Base-by-base conservation (phyloP, 2,888 invertebrate genomes). In the Hetaerina titia region DNA sequence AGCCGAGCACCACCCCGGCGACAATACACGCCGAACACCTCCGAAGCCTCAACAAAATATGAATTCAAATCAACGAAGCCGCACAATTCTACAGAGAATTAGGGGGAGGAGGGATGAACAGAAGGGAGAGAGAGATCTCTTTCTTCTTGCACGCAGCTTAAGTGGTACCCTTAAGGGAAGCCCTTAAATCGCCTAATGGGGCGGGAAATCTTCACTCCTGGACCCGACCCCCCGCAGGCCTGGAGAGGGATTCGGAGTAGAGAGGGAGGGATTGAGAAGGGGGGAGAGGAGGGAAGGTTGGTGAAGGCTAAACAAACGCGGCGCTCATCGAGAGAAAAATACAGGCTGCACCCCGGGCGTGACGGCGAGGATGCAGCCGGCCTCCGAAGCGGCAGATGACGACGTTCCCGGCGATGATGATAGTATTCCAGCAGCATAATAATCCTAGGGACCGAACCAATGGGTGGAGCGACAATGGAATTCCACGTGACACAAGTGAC, bases 231-330 rank as follows among this genome's bases (percentile, higher is more conserved):
- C 69, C 69, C 22, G 69, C 69, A 69, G 19, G 0, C 31, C 17
- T 2, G 64, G 64, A 64, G 64, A 22, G 15, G 22, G 15, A 87
- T 31, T 45, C 4, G 87, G 87, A 56, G 64, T 2, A 64, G 64
- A 5, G 64, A 64, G 64, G 64, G 45, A 64, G 64, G 64, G 15
- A 64, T 15, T 15, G 22, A 64, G 64, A 5, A 22, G 45, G 64
- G 22, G 64, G 22, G 2, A 2, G 22, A 22, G 64, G 15, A 64
- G 15, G 22, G 64, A 64, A 22, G 64, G 64, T 2, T 15, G 64
- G 64, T 19, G 64, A 64, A 22, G 1, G 64, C 17, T 90, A 94
- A 95, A 95, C 94, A 95, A 95, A 45, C 45, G 45, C 45, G 45
- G 45, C 45, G 45, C 45, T 45, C 45, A 45, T 45, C 19, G 95